Evolutionary conservation across 1,140 invertebrate genomes (phyloP), one percentile per base, ranked within the genome.

Genomic region (Drosophila dunni): DNA sequence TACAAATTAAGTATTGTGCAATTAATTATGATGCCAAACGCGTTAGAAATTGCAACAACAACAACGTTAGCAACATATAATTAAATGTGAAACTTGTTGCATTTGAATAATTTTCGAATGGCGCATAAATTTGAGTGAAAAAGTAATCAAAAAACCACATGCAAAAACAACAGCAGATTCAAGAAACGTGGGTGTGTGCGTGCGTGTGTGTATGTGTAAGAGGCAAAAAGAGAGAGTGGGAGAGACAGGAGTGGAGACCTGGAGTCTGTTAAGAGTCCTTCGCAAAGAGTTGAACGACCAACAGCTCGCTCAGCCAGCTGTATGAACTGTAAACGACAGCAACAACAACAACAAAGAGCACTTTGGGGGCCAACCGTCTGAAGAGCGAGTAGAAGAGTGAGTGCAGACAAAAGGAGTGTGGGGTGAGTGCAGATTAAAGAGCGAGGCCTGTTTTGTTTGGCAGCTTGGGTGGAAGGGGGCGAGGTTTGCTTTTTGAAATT

Each of bases 31-130:
- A 69, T 71, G 61, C 61, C 51, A 65, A 71, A 65, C 68, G 61
- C 68, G 68, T 81, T 81, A 36, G 69, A 64, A 79, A 79, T 67
- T 79, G 80, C 75, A 54, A 40, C 29, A 56, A 56, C 40, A 64
- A 8, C 15, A 45, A 64, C 38, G 15, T 6, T 8, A 50, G 29
- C 20, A 38, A 54, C 42, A 58, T 71, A 64, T 57, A 64, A 57
- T 71, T 71, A 66, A 74, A 74, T 69, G 50, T 69, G 51, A 46
- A 82, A 82, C 79, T 82, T 78, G 79, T 82, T 75, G 79, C 79
- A 75, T 74, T 82, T 48, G 56, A 44, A 70, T 75, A 65, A 62
- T 66, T 42, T 77, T 51, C 46, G 58, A 40, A 62, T 67, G 34
- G 13, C 69, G 60, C 51, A 81, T 82, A 75, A 81, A 82, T 81